Evolutionary conservation across 2,113 vertebrate species (phyloP), one percentile per base, ranked within the genome.

Genomic region (Paralichthys olivaceus): DNA sequence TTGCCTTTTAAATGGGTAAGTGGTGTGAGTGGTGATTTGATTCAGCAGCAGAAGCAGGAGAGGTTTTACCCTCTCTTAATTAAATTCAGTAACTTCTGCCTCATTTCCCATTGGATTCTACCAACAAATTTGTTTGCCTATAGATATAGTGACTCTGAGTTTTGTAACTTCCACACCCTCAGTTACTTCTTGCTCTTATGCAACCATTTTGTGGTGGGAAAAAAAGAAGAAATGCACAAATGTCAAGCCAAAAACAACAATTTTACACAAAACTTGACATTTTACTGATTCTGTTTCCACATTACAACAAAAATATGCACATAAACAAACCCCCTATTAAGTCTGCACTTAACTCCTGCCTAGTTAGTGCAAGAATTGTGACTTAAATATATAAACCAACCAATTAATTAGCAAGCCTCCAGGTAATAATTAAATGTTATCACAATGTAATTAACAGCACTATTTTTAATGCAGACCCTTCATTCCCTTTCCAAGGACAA

Each of bases 321-420:
- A 76, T 51, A 56, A 63, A 77, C 28, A 79, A 64, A 51, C 45
- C 32, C 37, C 56, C 77, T 62, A 72, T 83, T 84, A 79, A 57
- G 34, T 23, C 34, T 29, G 28, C 57, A 77, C 53, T 51, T 28
- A 23, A 53, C 72, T 54, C 79, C 43, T 0, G 7, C 40, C 2
- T 25, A 22, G 57, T 62, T 76, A 63, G 19, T 4, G 61, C 2
- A 28, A 72, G 1, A 79, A 72, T 32, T 73, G 56, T 14, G 8
- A 68, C 73, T 76, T 82, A 55, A 84, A 81, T 85, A 80, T 45
- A 73, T 17, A 71, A 85, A 80, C 47, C 72, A 72, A 75, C 78
- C 58, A 73, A 81, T 84, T 87, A 75, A 84, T 82, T 80, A 75
- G 49, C 32, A 58, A 70, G 66, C 88, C 74, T 68, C 58, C 26